Evolutionary conservation across 2,113 vertebrate genomes (phyloP).

Genomic region (Xiphias gladius): DNA sequence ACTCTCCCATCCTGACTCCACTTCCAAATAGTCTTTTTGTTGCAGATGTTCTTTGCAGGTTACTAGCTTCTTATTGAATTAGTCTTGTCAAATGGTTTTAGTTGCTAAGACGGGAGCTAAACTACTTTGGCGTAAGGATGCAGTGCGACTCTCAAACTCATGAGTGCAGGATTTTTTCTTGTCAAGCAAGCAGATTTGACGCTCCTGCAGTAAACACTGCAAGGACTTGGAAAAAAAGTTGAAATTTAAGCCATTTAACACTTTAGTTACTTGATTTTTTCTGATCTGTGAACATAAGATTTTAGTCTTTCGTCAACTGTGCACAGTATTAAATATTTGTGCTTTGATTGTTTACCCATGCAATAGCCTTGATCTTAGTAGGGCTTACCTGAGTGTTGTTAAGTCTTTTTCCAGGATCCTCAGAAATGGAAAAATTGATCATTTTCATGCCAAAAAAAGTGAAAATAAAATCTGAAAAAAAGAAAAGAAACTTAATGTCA

Average conservation of each 20-base stretch:
- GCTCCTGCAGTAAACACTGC: conserved; percentile 47
- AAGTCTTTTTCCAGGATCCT: conserved; percentile 25
- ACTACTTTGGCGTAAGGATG: conserved; percentile 14
- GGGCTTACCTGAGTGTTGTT: conserved; percentile 71
- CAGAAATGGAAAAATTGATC: conserved; percentile 5
- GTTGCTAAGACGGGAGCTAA: background rate
- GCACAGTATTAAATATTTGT: background rate
- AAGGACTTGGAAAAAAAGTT: background rate
- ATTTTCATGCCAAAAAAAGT: background rate
- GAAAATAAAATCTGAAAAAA: background rate
- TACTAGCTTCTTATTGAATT: background rate
- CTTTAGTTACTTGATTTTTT: background rate
- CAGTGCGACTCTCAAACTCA: conserved; percentile 44
- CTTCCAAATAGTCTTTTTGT: conserved; percentile 20
- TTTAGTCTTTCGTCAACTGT: background rate
- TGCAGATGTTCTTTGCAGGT: background rate
- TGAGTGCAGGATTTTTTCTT: conserved; percentile 38
- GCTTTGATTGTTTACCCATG: conserved; percentile 45
- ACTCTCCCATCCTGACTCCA: conserved; percentile 6
- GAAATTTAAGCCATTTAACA: background rate
- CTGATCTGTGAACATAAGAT: background rate
- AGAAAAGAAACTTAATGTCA: conserved; percentile 21
- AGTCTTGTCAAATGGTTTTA: background rate
- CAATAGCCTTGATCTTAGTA: conserved; percentile 41
- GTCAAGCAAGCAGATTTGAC: conserved; percentile 48